Base-by-base conservation (phyloP, 1,140 invertebrate genomes). In the Sarcophaga peregrina region DNA sequence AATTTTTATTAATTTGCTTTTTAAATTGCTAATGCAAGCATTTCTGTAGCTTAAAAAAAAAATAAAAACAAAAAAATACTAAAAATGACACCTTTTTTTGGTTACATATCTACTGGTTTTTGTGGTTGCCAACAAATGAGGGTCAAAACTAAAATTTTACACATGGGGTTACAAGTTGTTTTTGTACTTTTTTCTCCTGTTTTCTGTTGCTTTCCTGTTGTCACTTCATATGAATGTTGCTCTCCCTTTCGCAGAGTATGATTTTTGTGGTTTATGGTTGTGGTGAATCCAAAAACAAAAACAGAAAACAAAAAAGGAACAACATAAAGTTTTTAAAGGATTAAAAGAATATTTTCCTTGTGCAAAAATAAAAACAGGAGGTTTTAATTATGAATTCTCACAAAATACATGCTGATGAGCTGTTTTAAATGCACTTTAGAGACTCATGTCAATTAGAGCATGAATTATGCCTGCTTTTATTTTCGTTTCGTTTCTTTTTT, bases 121-220 rank as follows among this genome's bases (percentile, higher is more conserved):
- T 10, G 13, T 68, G 62, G 62, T 68, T 68, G 62, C 62, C 62
- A 68, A 68, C 62, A 68, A 68, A 68, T 68, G 62, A 68, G 17
- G 62, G 62, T 68, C 62, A 68, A 68, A 68, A 68, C 62, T 68
- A 20, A 20, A 20, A 8, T 52, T 52, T 68, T 68, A 9, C 10
- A 25, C 62, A 68, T 68, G 62, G 62, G 62, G 62, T 25, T 17
- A 68, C 62, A 68, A 20, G 62, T 68, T 68, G n/a, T 68, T 25
- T n/a, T n/a, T n/a, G n/a, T n/a, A n/a, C n/a, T n/a, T n/a, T n/a
- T n/a, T n/a, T n/a, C n/a, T n/a, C n/a, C n/a, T n/a, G n/a, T n/a
- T n/a, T n/a, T 11, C n/a, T 62, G 6, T 15, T 62, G 17, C 20
- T 68, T 68, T 25, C 20, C 7, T 25, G 17, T 25, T 20, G 6